Base-by-base conservation (phyloP, 2,113 vertebrate genomes). In the Hepsetus odoe region DNA sequence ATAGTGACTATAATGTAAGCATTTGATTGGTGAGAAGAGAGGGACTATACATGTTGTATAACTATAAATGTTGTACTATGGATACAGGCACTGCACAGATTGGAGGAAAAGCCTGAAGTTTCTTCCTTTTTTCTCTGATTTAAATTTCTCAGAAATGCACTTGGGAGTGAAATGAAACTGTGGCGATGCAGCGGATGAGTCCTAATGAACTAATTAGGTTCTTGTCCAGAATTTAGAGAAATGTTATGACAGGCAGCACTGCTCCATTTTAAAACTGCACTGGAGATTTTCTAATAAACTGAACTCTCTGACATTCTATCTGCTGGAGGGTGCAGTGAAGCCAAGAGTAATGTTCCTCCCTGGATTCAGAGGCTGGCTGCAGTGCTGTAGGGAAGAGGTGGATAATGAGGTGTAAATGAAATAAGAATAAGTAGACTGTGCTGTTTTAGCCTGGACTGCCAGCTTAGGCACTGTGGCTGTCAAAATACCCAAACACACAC, bases 341-440 rank as follows among this genome's bases (percentile, higher is more conserved):
- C 6, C 33, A 3, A 11, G 75, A 59, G 51, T n/a, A 77, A 77
- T 77, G 76, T 24, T 53, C 28, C 12, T 26, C 24, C 28, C 65
- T 49, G 18, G 53, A 53, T 12, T 59, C 10, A 20, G 11, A 8
- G 35, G 35, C 33, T 59, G 65, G 35, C 53, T 46, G 26, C 40
- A 2, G 26, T 32, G 51, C 75, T 69, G 35, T 38, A 24, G 32
- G 28, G 30, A n/a, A 14, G 46, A 51, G 28, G 53, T 61, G 66
- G 68, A 51, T 46, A 69, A 77, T 59, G 65, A 49, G 65, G 24
- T 46, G 20, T 69, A 69, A 22, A 69, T 77, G 56, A 73, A 69
- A 69, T 61, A 13, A 26, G 38, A 32, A 28, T 58, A 56, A 67
- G 22, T 59, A 46, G 2, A 32, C 38, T 13, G 44, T 42, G 35